Evolutionary conservation across 1,140 invertebrate genomes (phyloP), one percentile per base, ranked within the genome.

Genomic region (Aphis gossypii): DNA sequence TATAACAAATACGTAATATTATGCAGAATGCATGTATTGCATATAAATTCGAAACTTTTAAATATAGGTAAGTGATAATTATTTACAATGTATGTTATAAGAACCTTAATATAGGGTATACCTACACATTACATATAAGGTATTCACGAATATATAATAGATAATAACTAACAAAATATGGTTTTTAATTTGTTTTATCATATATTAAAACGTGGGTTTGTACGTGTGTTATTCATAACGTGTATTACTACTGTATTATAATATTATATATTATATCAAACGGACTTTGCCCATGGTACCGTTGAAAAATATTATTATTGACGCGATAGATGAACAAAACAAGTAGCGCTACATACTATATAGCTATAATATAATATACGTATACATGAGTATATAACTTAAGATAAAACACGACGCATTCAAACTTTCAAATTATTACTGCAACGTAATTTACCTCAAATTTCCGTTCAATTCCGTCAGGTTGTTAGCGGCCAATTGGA

Each of bases 401-500:
- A 51, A 18, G n/a, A 48, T 11, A 51, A 30, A 30, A 5, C 44
- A n/a, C 14, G 14, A 20, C 7, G 6, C 20, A 25, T 41, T 90
- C n/a, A 35, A 35, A 90, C 38, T 56, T 56, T 21, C 7, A 20
- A 38, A 60, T 38, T 35, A 76, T 30, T 76, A 4, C 30, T 18
- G 5, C 60, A n/a, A 76, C 60, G 60, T 76, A n/a, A n/a, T 94
- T 94, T 95, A 96, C 96, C 96, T 96, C 30, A 98, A 95, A 1
- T 97, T 97, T 25, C 97, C 97, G 94, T 98, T 98, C n/a, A 98
- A 95, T 94, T 96, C 96, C 84, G 95, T 96, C 30, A 98, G 95
- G 94, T 96, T 96, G 95, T 98, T 98, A 7, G 97, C 95, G 0
- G 97, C 97, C 48, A 98, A 95, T 94, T 97, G 97, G 8, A 98